Base-by-base conservation (phyloP, 1,140 invertebrate species). In the Euura saliciscinereae region DNA sequence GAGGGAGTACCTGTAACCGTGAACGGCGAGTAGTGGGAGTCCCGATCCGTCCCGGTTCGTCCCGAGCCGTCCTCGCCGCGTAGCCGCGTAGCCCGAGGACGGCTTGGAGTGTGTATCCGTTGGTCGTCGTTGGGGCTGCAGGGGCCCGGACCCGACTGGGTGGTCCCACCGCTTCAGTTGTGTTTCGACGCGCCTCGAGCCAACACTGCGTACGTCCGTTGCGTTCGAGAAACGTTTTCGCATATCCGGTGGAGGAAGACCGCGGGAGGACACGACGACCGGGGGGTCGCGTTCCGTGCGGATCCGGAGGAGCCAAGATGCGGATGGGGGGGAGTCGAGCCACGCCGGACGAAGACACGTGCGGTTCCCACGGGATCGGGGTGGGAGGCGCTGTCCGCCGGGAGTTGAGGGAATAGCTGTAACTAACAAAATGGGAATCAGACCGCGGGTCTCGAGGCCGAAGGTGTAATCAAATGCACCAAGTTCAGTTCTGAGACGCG, bases 161-260 rank as follows among this genome's bases (percentile, higher is more conserved):
- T 87, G 86, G 86, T 87, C 86, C 86, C 85, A 87, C 85, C 79
- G 85, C 84, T 85, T 87, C 85, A 87, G 86, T 87, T 87, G 84
- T 85, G 81, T 83, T 84, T 82, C 82, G 85, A 85, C 86, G 85
- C 86, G 86, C 84, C 81, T 85, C 82, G 85, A 85, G 86, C 83
- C 81, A 87, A 84, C 84, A 87, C 83, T 83, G 79, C 79, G 77
- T 84, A 82, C 76, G 78, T 77, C 13, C 51, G 51, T n/a, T 11
- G 13, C 51, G 71, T 46, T 44, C 74, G 28, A 28, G 0, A 65
- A 43, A 2, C 65, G 46, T 44, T 44, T 71, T 43, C 43, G 66
- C 6, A 59, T 10, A 66, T 28, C 28, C 28, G 28, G 28, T 28
- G 69, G 59, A 73, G 69, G 68, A 69, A 65, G 45, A 45, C 66